Evolutionary conservation across 2,888 invertebrate genomes (phyloP), one percentile per base, ranked within the genome.

Genomic region (Leptogaster cylindrica): DNA sequence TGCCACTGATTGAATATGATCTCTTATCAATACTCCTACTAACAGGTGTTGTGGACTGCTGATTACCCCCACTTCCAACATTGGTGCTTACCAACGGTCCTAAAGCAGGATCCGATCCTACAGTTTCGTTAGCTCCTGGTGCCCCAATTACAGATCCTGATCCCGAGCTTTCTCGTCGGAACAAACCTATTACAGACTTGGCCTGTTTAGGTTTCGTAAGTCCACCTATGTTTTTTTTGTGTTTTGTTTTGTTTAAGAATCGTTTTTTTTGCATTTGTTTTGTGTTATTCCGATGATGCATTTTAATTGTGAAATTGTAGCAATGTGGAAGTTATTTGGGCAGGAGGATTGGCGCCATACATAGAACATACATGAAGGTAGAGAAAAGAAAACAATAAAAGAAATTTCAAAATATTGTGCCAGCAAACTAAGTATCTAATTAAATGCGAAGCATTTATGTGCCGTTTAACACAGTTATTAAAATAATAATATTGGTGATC

Each of bases 181-280:
- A 93, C 71, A 93, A 86, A 82, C 93, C 93, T 85, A 93, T 92
- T 82, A 93, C 92, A 82, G 93, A 92, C 82, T 90, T 90, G 74
- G 89, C 87, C 83, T 87, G 86, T 83, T 91, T 89, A 81, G 92
- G 91, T 84, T 92, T 91, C 82, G 92, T 91, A 82, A 93, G 88
- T 77, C 92, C 92, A 83, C 92, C 92, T 91, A 73, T 69, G 73
- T 71, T 71, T 70, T 55, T 68, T 50, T 67, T n/a, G n/a, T n/a
- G n/a, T n/a, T n/a, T 65, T 52, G 68, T 25, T 50, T 39, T 67
- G 52, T 69, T 67, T 70, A 65, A 58, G 8, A 20, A 61, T 36
- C 52, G 65, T 44, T 66, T 66, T 18, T 36, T 31, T 50, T 61
- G 61, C 65, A 65, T 65, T 66, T 44, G 58, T 69, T 64, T 50